Conservation (phyloP, 2,888 invertebrate genomes). For the Perizoma affinitatum region DNA sequence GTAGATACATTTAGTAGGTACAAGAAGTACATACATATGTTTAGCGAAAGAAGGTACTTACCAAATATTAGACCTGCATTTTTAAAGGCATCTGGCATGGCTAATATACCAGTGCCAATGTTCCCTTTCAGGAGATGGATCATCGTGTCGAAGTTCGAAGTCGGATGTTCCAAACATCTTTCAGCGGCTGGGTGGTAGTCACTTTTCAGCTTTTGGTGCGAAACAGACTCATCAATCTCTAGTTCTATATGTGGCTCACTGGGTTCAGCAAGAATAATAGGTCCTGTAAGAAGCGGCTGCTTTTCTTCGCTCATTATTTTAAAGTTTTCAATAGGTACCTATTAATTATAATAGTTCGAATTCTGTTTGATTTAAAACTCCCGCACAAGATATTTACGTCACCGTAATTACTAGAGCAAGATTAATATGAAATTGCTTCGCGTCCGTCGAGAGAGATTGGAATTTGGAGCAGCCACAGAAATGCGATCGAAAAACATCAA, state of each 20-base stretch:
- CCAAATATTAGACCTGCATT: constrained; percentile 95
- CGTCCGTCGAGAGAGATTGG: constrained; percentile 35
- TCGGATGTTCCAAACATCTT: constrained; percentile 89
- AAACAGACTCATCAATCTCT: constrained; percentile 51
- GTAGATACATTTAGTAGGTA: background rate
- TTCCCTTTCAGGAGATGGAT: constrained; percentile 90
- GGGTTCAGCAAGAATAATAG: constrained; percentile 63
- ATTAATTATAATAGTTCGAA: constrained; percentile 9
- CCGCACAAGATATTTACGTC: constrained; percentile 39
- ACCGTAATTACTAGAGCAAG: constrained; percentile 16
- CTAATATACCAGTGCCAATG: constrained; percentile 96
- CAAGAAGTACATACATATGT: background rate
- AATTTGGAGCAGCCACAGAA: constrained; percentile 36
- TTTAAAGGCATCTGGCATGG: constrained; percentile 97
- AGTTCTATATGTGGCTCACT: constrained; percentile 68
- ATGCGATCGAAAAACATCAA: constrained; percentile 29
- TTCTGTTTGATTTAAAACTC: constrained; percentile 18
- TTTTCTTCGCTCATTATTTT: constrained; percentile 87
- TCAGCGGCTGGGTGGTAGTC: constrained; percentile 86
- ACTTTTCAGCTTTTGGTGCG: constrained; percentile 60
- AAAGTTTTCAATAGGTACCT: constrained; percentile 3
- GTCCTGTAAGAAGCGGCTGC: constrained; percentile 86
- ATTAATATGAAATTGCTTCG: constrained; percentile 19
- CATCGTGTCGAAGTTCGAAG: constrained; percentile 91
- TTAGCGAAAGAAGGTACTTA: constrained; percentile 44